Percentiles rank a stretch among this genome's conserved stretches.
Conservation (phyloP, 2,888 invertebrate genomes). For the Euplagia quadripunctaria region DNA sequence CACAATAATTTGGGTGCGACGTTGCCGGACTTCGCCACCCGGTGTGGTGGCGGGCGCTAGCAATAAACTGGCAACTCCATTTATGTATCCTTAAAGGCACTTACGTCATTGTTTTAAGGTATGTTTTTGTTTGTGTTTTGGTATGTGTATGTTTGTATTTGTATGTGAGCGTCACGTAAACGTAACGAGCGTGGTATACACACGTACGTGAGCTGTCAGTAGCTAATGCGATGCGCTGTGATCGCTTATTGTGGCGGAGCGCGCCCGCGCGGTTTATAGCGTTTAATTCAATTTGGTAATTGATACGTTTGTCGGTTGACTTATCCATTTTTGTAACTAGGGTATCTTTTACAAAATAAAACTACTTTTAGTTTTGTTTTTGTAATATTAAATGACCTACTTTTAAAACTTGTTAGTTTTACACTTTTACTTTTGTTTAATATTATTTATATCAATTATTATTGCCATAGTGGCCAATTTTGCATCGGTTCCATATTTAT, state of each 20-base stretch:
- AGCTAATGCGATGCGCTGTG: slow-evolving; percentile 85
- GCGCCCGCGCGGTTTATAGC: slow-evolving; percentile 82
- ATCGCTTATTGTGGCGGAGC: slow-evolving; percentile 83
- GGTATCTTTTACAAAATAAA: slow-evolving; percentile 12
- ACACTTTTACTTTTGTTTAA: slow-evolving; percentile 9
- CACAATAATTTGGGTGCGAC: slow-evolving; percentile 85
- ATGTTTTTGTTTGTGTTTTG: slow-evolving; percentile 61
- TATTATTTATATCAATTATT: neutral
- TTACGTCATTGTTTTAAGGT: slow-evolving; percentile 60
- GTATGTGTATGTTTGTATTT: slow-evolving; percentile 67
- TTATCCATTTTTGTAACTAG: slow-evolving; percentile 62
- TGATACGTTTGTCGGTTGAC: slow-evolving; percentile 82
- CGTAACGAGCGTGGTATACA: slow-evolving; percentile 84
- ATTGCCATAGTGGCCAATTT: neutral
- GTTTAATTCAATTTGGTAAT: slow-evolving; percentile 87
- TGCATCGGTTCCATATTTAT: neutral
- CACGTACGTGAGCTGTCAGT: slow-evolving; percentile 83
- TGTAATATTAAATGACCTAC: neutral
- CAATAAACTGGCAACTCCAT: slow-evolving; percentile 71
- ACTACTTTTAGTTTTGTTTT: neutral
- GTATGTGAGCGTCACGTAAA: slow-evolving; percentile 84
- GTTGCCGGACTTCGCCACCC: slow-evolving; percentile 86
- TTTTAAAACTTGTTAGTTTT: neutral
- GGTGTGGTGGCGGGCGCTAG: slow-evolving; percentile 79
- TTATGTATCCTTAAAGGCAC: slow-evolving; percentile 58